Conservation (phyloP, 2,113 vertebrate genomes). For the Antennarius striatus region DNA sequence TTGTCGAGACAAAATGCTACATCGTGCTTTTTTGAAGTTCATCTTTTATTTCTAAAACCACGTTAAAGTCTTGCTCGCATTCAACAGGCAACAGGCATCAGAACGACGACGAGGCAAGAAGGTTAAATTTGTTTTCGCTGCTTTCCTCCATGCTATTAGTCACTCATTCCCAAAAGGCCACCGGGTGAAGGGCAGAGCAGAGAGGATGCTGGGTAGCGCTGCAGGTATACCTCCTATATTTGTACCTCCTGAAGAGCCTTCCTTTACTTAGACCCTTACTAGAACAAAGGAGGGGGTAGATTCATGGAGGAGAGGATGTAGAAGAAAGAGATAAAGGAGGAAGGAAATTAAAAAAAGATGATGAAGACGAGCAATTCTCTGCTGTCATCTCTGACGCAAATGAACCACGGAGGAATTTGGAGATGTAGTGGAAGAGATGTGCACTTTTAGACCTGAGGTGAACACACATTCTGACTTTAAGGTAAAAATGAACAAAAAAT, state of each 20-base stretch:
- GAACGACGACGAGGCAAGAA: slow-evolving; percentile 4
- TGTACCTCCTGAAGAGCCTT: slow-evolving; percentile 96
- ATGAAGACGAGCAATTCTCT: slow-evolving; percentile 25
- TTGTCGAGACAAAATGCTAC: too few species aligned
- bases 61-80: slow-evolving; percentile 9
- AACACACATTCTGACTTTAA: too few species aligned
- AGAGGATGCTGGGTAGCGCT: slow-evolving; percentile 86
- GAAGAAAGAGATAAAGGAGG: slow-evolving; percentile 79
- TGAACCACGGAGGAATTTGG: slow-evolving; percentile 4
- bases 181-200: slow-evolving; percentile 72
- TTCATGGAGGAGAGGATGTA: slow-evolving; percentile 20
- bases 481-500: too few species aligned
- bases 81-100: slow-evolving; percentile 49
- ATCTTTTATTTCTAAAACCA: too few species aligned
- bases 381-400: slow-evolving; percentile 24
- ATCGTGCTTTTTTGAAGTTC: too few species aligned
- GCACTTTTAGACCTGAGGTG: too few species aligned
- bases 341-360: slow-evolving; percentile 67
- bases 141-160: slow-evolving; percentile 87
- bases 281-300: slow-evolving; percentile 84
- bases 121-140: not conserved
- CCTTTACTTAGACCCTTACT: slow-evolving; percentile 95
- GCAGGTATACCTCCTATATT: slow-evolving; percentile 92
- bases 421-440: too few species aligned
- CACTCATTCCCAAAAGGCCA: slow-evolving; percentile 87